Evolutionary conservation across 2,113 vertebrate genomes (phyloP).

Genomic region (Hippoglossus stenolepis): DNA sequence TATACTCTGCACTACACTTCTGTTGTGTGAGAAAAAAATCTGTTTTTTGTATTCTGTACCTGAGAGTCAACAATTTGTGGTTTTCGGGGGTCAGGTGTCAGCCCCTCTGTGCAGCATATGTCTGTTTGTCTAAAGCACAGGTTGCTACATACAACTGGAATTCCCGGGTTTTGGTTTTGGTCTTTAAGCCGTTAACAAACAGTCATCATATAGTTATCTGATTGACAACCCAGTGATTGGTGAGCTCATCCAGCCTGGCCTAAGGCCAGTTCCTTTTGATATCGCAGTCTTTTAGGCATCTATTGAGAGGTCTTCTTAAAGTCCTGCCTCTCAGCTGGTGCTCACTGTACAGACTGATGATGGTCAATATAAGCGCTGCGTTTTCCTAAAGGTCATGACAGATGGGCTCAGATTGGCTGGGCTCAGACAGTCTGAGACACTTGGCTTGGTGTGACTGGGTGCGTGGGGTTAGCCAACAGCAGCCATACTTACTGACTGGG

Average conservation of each 20-base stretch:
- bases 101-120: too few species aligned
- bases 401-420: slow-evolving; percentile 59
- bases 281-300: background rate
- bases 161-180: background rate
- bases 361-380: background rate
- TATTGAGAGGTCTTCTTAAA: background rate
- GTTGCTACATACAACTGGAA: background rate
- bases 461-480: slow-evolving; percentile 19
- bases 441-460: slow-evolving; percentile 41
- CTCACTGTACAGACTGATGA: background rate
- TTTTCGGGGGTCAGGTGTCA: background rate
- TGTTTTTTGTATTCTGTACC: background rate
- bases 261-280: background rate
- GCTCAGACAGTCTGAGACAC: slow-evolving; percentile 73
- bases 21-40: too few species aligned
- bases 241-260: background rate
- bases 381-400: slow-evolving; percentile 43
- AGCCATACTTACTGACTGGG: slow-evolving; percentile 23
- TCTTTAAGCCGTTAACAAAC: background rate
- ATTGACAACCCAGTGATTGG: background rate
- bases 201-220: background rate
- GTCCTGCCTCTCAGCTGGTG: background rate
- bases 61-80: background rate
- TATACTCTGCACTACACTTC: too few species aligned
- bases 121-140: background rate